phyloP scores from a whole-genome alignment of 1,140 invertebrate species.

The Drosophila truncata region DNA sequence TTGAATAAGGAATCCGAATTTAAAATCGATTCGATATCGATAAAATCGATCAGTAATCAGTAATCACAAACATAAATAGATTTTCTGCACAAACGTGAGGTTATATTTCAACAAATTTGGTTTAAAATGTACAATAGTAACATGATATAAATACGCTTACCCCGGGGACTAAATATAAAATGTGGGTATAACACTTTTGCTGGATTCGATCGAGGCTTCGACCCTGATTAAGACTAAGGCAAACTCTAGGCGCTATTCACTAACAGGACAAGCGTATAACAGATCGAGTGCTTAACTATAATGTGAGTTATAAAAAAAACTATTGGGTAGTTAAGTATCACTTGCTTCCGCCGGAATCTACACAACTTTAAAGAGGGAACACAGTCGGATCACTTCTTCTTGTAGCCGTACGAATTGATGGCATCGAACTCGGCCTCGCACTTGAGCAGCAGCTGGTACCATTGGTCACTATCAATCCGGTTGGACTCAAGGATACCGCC shows the following conservation, averaged over 20 bases:
- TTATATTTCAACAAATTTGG: slow-evolving; percentile 49
- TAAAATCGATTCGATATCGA: too few species aligned
- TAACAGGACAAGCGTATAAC: slow-evolving; percentile 64
- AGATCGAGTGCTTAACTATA: slow-evolving; percentile 60
- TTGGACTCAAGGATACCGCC: slow-evolving; percentile 91
- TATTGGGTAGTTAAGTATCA: slow-evolving; percentile 56
- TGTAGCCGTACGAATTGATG: slow-evolving; percentile 91
- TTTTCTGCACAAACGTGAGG: slow-evolving; percentile 5
- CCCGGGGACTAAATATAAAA: slow-evolving; percentile 57
- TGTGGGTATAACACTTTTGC: slow-evolving; percentile 57
- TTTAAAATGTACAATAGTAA: slow-evolving; percentile 55
- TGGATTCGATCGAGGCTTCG: slow-evolving; percentile 29
- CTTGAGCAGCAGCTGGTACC: slow-evolving; percentile 90
- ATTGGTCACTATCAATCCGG: slow-evolving; percentile 89
- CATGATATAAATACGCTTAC: slow-evolving; percentile 71
- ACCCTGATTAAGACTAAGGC: slow-evolving; percentile 66
- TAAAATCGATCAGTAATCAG: too few species aligned
- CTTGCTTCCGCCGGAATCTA: slow-evolving; percentile 47
- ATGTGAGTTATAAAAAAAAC: slow-evolving; percentile 33
- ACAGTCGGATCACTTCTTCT: slow-evolving; percentile 85
- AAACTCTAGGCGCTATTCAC: slow-evolving; percentile 64
- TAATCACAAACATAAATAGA: background rate
- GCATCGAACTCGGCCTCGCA: slow-evolving; percentile 91
- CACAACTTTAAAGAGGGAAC: background rate
- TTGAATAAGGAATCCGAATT: too few species aligned